A percentile compares a stretch with the other conserved stretches of the same genome.
phyloP scores from a whole-genome alignment of 1,140 invertebrate species.

The Orius insidiosus region DNA sequence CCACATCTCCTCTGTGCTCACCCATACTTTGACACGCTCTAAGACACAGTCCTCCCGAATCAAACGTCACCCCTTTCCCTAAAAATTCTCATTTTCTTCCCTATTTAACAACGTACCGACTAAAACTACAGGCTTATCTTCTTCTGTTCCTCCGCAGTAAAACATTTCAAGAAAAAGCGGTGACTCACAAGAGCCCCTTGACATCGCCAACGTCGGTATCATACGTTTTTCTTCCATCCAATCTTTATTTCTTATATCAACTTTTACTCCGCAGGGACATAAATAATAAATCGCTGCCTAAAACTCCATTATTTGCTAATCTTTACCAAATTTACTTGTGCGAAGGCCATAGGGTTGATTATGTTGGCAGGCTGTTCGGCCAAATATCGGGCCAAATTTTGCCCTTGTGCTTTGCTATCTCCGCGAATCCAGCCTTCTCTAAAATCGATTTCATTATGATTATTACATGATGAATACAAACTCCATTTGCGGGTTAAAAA shows the following conservation, averaged over 20 bases:
- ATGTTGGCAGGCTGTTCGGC: slow-evolving; percentile 69
- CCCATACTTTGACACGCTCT: slow-evolving; percentile 58
- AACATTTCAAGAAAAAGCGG: slow-evolving; percentile 31
- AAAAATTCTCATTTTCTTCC: no score
- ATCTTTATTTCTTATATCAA: slow-evolving; percentile 26
- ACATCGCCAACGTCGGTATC: slow-evolving; percentile 41
- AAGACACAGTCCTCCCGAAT: slow-evolving; percentile 72
- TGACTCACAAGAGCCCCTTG: slow-evolving; percentile 39
- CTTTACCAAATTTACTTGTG: slow-evolving; percentile 25
- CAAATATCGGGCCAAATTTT: slow-evolving; percentile 62
- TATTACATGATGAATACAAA: no score
- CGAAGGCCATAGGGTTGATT: slow-evolving; percentile 68
- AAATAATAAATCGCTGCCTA: slow-evolving; percentile 20
- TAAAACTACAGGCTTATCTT: slow-evolving; percentile 26
- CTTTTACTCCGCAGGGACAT: slow-evolving; percentile 20
- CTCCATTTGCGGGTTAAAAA: no score
- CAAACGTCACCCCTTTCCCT: slow-evolving; percentile 77
- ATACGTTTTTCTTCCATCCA: slow-evolving; percentile 35
- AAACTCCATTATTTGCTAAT: no score
- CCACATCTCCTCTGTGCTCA: slow-evolving; percentile 79
- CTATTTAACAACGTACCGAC: no score
- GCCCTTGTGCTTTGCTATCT: slow-evolving; percentile 50
- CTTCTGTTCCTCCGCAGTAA: slow-evolving; percentile 23
- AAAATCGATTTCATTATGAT: slow-evolving; percentile 10
- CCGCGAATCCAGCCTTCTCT: slow-evolving; percentile 52